phyloP scores from a whole-genome alignment of 2,113 vertebrate species.

The Eonycteris spelaea region DNA sequence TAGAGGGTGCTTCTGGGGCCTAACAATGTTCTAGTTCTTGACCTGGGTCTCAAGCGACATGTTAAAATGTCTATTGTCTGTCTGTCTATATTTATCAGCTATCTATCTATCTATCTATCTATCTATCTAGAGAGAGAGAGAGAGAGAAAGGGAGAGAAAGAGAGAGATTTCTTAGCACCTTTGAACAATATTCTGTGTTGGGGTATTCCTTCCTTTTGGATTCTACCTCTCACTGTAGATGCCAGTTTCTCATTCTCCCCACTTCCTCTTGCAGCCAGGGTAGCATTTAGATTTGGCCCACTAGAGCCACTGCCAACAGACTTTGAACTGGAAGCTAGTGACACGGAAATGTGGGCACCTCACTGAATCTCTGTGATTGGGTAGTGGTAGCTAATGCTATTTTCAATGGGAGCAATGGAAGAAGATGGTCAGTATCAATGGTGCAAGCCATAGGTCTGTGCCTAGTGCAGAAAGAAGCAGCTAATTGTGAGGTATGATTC shows the following conservation, averaged over 20 bases:
- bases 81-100: too few relatives aligned
- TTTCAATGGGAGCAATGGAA: not conserved
- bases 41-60: not conserved
- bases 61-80: not conserved
- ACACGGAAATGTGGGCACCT: not conserved
- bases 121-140: not conserved
- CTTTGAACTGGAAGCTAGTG: not conserved
- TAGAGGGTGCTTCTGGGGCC: not conserved
- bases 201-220: not conserved
- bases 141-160: too few relatives aligned
- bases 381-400: not conserved
- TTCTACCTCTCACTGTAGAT: not conserved
- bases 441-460: not conserved
- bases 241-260: not conserved
- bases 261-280: not conserved
- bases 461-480: not conserved
- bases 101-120: not conserved
- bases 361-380: not conserved
- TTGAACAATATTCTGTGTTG: not conserved
- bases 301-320: not conserved
- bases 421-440: too few relatives aligned
- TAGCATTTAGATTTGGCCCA: not conserved
- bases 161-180: not conserved
- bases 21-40: not conserved
- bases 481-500: not conserved